Base-by-base conservation (phyloP, 2,113 vertebrate genomes). In the Hassar affinis region DNA sequence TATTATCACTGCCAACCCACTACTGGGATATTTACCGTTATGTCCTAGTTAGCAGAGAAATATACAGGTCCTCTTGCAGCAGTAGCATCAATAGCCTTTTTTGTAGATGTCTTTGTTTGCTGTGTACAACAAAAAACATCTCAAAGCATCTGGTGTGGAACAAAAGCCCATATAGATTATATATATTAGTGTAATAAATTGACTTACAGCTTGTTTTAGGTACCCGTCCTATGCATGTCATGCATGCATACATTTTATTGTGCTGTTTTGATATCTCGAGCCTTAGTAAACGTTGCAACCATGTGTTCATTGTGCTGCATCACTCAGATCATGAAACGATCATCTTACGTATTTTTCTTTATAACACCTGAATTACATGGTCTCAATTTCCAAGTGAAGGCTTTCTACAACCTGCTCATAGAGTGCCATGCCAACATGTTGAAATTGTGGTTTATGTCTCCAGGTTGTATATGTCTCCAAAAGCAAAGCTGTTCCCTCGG, bases 381-480 rank as follows among this genome's bases (percentile, higher is more conserved):
- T 56, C 20, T 38, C 30, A 35, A 77, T 18, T 54, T 80, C 27
- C 30, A 33, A 30, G 72, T 75, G 17, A 30, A 2, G n/a, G 33
- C 27, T 20, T 76, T 54, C 17, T 11, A 11, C 1, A 52, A 56
- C 30, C 54, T 20, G 18, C 57, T 47, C 17, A 59, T 11, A 51
- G 47, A 38, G 45, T 74, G 4, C 33, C 27, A 12, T 38, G 27
- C 22, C 30, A 71, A 47, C 81, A 25, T 74, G 45, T 38, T 51
- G n/a, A 85, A 45, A 76, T 35, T 56, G 57, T 85, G 71, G 30
- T 20, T 77, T 77, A 12, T 85, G 30, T 84, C 82, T 78, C 11
- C 91, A 99, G 98, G 98, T 93, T 99, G 71, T 98, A 99, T 14
- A 87, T 95, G 83, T 95, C 94, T 85, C 94, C 96, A 88, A 94